phyloP scores from a whole-genome alignment of 2,797 vertebrate genomes.

The Benthosema pterotum region DNA sequence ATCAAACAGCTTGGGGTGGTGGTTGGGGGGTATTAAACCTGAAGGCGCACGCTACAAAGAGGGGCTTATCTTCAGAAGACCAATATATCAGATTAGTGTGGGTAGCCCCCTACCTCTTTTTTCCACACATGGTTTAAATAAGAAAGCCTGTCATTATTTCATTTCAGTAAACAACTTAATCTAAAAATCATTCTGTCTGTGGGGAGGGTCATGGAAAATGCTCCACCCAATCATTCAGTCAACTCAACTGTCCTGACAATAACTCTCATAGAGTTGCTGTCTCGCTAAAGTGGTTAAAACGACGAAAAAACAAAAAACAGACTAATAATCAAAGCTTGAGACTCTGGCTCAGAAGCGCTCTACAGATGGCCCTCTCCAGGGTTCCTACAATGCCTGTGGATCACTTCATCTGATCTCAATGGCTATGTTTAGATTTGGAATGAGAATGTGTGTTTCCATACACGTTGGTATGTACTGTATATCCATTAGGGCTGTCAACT shows the following conservation, averaged over 20 bases:
- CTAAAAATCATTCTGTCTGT: background rate
- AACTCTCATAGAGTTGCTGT: constrained; percentile 28
- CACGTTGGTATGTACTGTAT: too few species aligned
- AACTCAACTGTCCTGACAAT: constrained; percentile 15
- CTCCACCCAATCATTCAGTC: constrained; percentile 27
- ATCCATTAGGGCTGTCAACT: too few species aligned
- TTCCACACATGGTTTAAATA: constrained; percentile 18
- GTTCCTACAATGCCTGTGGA: constrained; percentile 43
- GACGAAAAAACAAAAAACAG: constrained; percentile 47
- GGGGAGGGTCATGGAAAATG: constrained; percentile 15
- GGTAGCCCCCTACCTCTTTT: background rate
- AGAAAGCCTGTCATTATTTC: constrained; percentile 14
- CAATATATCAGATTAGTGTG: constrained; percentile 26
- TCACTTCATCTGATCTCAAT: constrained; percentile 32
- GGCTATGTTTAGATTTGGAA: constrained; percentile 52
- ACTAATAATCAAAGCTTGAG: constrained; percentile 58
- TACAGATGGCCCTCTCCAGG: constrained; percentile 57
- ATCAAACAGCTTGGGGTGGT: too few species aligned
- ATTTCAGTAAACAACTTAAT: constrained; percentile 15
- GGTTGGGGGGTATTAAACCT: too few species aligned
- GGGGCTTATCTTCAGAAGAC: constrained; percentile 32
- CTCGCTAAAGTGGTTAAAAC: constrained; percentile 57
- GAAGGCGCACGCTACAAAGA: constrained; percentile 14
- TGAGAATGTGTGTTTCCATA: too few species aligned
- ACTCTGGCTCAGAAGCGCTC: constrained; percentile 49